phyloP scores from a whole-genome alignment of 1,140 invertebrate genomes.

The Lepidurus packardi region DNA sequence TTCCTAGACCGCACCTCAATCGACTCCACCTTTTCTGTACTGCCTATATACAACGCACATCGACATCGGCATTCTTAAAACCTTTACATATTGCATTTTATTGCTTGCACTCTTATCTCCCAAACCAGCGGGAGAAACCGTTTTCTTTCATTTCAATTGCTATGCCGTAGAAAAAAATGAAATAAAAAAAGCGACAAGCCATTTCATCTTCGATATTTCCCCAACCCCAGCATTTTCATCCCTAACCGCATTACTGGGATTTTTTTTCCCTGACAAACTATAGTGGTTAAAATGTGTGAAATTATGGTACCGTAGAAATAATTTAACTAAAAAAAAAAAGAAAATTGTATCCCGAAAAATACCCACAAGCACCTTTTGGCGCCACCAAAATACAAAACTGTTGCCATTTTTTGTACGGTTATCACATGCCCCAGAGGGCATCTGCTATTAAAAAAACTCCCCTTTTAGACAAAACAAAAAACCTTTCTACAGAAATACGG shows the following conservation, averaged over 20 bases:
- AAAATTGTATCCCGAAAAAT: background rate
- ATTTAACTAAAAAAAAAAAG: too few species aligned
- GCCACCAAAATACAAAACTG: background rate
- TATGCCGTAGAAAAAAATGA: too few species aligned
- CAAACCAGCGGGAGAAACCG: background rate
- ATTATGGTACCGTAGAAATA: too few species aligned
- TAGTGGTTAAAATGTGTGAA: too few species aligned
- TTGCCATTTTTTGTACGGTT: background rate
- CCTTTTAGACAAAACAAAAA: background rate
- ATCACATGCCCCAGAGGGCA: background rate
- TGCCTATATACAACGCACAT: background rate
- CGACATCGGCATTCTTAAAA: background rate
- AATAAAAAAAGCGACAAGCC: too few species aligned
- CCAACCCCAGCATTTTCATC: too few species aligned
- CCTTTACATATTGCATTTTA: background rate
- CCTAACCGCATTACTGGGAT: too few species aligned
- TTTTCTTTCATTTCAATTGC: background rate
- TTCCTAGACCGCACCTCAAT: background rate
- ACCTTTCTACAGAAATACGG: too few species aligned
- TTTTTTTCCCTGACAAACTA: too few species aligned
- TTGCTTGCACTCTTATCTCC: background rate
- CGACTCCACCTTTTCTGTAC: background rate
- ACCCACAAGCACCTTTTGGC: background rate
- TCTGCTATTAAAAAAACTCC: background rate
- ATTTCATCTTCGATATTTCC: too few species aligned